Evolutionary conservation across 2,888 invertebrate genomes (phyloP).

Genomic region (Mylabris sibirica): DNA sequence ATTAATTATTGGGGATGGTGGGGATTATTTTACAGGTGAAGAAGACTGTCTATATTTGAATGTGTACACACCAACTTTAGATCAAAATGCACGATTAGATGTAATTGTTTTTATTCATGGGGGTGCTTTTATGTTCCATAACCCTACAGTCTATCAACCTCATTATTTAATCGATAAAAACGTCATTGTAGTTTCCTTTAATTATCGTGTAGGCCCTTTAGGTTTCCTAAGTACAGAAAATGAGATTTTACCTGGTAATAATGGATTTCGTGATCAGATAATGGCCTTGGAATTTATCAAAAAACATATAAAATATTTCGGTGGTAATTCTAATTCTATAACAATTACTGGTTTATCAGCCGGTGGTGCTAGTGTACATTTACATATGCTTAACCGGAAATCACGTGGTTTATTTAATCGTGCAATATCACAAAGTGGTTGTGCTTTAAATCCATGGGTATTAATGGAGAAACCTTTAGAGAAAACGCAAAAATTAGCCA

Average conservation of each 20-base stretch:
- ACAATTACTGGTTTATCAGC: constrained; percentile 76
- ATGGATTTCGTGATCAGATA: constrained; percentile 77
- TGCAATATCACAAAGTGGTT: constrained; percentile 76
- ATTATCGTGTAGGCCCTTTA: constrained; percentile 76
- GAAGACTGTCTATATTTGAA: constrained; percentile 76
- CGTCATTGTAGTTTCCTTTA: constrained; percentile 73
- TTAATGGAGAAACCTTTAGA: constrained; percentile 66
- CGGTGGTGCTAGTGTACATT: constrained; percentile 78
- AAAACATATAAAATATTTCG: constrained; percentile 73
- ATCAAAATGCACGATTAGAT: constrained; percentile 63
- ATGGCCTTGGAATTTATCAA: constrained; percentile 75
- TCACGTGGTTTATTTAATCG: constrained; percentile 63
- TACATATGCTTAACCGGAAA: constrained; percentile 72
- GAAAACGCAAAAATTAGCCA: constrained; percentile 69
- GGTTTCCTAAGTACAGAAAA: constrained; percentile 81
- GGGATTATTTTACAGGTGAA: too few species aligned
- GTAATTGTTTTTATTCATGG: constrained; percentile 74
- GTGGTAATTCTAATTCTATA: constrained; percentile 74
- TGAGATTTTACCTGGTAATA: constrained; percentile 72
- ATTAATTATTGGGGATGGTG: too few species aligned
- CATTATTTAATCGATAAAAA: constrained; percentile 68
- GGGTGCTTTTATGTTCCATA: constrained; percentile 74
- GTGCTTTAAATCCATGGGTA: constrained; percentile 69
- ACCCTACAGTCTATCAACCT: constrained; percentile 61
- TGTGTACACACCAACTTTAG: constrained; percentile 66